These are phyloP conservation scores for Hydropotes inermis DNA, from an alignment of 2,113 vertebrate species.

Conservation along the genomic window DNA sequence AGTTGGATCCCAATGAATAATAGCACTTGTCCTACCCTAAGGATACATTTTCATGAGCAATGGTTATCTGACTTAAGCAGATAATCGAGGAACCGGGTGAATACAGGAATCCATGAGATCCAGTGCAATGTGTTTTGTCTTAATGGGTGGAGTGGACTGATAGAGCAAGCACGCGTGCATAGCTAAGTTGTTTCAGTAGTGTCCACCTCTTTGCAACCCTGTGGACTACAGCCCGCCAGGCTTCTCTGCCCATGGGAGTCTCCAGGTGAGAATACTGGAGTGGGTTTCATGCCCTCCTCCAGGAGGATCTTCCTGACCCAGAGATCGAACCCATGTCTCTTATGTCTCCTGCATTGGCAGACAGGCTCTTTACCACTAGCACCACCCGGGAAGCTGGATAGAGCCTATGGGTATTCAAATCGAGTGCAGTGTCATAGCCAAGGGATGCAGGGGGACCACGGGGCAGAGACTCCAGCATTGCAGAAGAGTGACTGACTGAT, in stretches of 20 bases:
- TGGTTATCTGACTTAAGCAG: constrained; percentile 15
- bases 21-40: background rate
- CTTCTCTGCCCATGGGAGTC: background rate
- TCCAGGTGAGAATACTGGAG: background rate
- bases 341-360: background rate
- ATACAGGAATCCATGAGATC: background rate
- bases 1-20: constrained; percentile 24
- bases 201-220: background rate
- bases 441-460: background rate
- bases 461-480: background rate
- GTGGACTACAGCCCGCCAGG: background rate
- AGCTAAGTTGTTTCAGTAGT: background rate
- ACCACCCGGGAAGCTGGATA: background rate
- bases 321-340: background rate
- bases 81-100: background rate
- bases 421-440: background rate
- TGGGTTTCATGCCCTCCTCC: background rate
- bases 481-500: background rate
- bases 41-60: background rate
- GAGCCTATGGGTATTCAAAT: background rate
- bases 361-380: background rate
- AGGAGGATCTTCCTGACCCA: background rate
- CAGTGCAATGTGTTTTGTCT: background rate
- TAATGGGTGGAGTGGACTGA: background rate
- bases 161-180: fast-evolving